Evolutionary conservation across 2,888 invertebrate genomes (phyloP), one percentile per base, ranked within the genome.

Genomic region (Esperia sulphurella): DNA sequence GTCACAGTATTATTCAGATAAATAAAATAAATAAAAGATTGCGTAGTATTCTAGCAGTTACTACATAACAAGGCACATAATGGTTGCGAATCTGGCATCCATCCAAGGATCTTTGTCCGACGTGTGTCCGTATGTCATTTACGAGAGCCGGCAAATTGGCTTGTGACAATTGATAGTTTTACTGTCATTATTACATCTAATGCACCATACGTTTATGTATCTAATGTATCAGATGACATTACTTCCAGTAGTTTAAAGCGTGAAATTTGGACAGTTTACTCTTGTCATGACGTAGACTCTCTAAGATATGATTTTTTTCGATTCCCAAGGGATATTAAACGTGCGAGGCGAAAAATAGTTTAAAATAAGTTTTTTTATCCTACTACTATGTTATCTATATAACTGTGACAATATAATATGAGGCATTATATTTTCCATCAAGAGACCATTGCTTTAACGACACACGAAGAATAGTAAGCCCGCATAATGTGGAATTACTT

Each of bases 91-190:
- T 68, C 76, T 85, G 84, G 83, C 83, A 73, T 50, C 51, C 47
- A 53, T 75, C 81, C 81, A 83, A 78, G 77, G 76, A 74, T 72
- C 68, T 65, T 65, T 68, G 66, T 65, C 59, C 61, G 52, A 54
- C 57, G 61, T 63, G 57, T 59, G 56, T 52, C 46, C 58, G 54
- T 53, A 52, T 54, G 55, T 57, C 57, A 56, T 54, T 55, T 52
- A 50, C 52, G 53, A 58, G 52, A 54, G 53, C 50, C 51, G 54
- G 59, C 57, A 56, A 53, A 59, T 58, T 63, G 62, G 57, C 44
- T 55, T 53, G 57, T 57, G 57, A 61, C 63, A 62, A 50, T 46
- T 47, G 21, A 37, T 37, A 12, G 37, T 44, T 44, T 37, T 44
- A 28, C 13, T 39, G 13, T n/a, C 35, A 14, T 39, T 14, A 39